A percentile compares a stretch with the other conserved stretches of the same genome.
These are phyloP conservation scores for Diabrotica undecimpunctata DNA, from an alignment of 1,140 invertebrate species.

Conservation along the genomic window DNA sequence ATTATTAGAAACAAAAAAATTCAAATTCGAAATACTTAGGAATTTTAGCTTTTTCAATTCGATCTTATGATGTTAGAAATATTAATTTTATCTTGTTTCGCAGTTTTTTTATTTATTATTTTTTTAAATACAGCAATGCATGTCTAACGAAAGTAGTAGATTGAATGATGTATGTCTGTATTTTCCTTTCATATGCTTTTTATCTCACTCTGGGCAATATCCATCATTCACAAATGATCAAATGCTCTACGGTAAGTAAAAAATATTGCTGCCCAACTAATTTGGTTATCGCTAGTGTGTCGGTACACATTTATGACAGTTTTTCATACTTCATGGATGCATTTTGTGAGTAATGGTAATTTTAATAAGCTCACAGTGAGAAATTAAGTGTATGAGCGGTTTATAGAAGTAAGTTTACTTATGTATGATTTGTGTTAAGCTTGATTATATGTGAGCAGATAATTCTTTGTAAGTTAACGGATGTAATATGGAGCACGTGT, in stretches of 20 bases:
- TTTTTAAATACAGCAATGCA: background rate
- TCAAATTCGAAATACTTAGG: conserved; percentile 1
- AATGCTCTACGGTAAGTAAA: too few relatives aligned
- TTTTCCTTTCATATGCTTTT: conserved; percentile 1
- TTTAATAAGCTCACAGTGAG: too few relatives aligned
- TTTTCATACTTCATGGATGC: too few relatives aligned
- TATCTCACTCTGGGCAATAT: too few relatives aligned
- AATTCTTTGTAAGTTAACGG: conserved; percentile 21
- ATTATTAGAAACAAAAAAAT: background rate
- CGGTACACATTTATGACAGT: too few relatives aligned
- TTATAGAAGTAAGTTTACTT: conserved; percentile 9
- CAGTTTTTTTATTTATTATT: background rate
- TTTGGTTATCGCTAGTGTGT: too few relatives aligned
- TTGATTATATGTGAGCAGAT: conserved; percentile 12
- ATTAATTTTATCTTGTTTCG: background rate
- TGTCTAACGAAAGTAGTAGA: background rate
- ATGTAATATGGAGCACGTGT: conserved; percentile 33
- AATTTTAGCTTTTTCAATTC: background rate
- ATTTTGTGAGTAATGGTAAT: too few relatives aligned
- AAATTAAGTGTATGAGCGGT: background rate
- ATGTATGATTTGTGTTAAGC: conserved; percentile 11
- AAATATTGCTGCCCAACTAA: too few relatives aligned
- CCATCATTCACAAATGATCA: too few relatives aligned
- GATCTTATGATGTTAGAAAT: background rate
- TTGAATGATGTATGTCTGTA: background rate